Conservation (phyloP, 2,797 vertebrate species). For the Prunella strophiata region DNA sequence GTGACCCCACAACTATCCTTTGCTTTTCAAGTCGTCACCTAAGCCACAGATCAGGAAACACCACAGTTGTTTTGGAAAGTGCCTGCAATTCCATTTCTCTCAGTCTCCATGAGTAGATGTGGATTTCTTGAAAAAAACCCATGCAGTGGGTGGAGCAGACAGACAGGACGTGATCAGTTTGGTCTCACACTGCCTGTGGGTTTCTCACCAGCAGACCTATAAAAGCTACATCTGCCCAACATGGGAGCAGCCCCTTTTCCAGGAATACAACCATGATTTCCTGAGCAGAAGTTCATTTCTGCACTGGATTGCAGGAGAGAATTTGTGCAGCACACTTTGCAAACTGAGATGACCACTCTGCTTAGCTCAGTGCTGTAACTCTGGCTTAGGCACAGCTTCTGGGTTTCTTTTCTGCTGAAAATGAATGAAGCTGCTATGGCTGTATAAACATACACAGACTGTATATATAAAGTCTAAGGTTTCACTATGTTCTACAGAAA, state of each 20-base stretch:
- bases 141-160: neutral
- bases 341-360: neutral
- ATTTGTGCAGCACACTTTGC: neutral
- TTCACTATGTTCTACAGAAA: neutral
- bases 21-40: neutral
- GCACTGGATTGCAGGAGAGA: neutral
- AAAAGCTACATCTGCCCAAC: neutral
- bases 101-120: neutral
- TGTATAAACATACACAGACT: neutral
- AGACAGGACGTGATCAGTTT: fast-evolving
- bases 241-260: neutral
- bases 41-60: neutral
- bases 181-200: neutral
- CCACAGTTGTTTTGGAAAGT: neutral
- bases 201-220: neutral
- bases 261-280: neutral
- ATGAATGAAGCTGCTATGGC: neutral
- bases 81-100: neutral
- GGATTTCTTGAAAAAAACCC: neutral
- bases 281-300: neutral
- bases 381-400: neutral
- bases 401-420: neutral
- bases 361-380: neutral
- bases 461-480: fast-evolving
- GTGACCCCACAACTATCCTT: neutral